Conservation (phyloP, 2,888 invertebrate species). For the Esperia sulphurella region DNA sequence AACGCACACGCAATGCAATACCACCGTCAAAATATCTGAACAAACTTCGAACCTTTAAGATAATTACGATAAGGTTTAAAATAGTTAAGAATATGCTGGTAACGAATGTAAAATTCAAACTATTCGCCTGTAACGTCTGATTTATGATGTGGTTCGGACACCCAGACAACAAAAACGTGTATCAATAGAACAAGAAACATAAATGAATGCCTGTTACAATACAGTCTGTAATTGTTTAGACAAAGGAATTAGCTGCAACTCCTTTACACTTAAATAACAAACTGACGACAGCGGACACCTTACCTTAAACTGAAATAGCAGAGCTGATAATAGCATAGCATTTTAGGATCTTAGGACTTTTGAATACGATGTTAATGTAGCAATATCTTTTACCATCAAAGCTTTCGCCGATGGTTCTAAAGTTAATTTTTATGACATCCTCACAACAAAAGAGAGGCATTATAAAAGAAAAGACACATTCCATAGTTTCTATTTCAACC, state of each 20-base stretch:
- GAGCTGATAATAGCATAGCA: slow-evolving; percentile 12
- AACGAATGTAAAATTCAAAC: slow-evolving; percentile 27
- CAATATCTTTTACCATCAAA: slow-evolving; percentile 65
- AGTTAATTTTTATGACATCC: slow-evolving; percentile 74
- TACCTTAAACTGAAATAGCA: slow-evolving; percentile 17
- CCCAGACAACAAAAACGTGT: slow-evolving; percentile 67
- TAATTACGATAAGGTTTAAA: slow-evolving; percentile 27
- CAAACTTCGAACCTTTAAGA: slow-evolving; percentile 9
- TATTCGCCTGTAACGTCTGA: slow-evolving; percentile 52
- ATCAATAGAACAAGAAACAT: slow-evolving; percentile 72
- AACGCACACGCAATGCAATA: slow-evolving; percentile 27
- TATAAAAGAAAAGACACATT: slow-evolving; percentile 62
- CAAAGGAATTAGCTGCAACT: slow-evolving; percentile 45
- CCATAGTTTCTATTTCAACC: slow-evolving; percentile 47
- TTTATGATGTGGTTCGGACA: slow-evolving; percentile 75
- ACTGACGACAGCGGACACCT: slow-evolving; percentile 13
- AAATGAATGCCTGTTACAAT: slow-evolving; percentile 73
- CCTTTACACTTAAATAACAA: slow-evolving; percentile 24
- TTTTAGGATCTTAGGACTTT: slow-evolving; percentile 19
- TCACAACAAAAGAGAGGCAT: slow-evolving; percentile 54
- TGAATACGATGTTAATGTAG: slow-evolving; percentile 17
- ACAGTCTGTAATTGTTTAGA: slow-evolving; percentile 75
- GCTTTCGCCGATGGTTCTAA: slow-evolving; percentile 65
- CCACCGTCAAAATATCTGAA: slow-evolving; percentile 16
- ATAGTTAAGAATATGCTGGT: slow-evolving; percentile 13